Evolutionary conservation across 2,113 vertebrate species (phyloP).

Genomic region (Picathartes gymnocephalus): DNA sequence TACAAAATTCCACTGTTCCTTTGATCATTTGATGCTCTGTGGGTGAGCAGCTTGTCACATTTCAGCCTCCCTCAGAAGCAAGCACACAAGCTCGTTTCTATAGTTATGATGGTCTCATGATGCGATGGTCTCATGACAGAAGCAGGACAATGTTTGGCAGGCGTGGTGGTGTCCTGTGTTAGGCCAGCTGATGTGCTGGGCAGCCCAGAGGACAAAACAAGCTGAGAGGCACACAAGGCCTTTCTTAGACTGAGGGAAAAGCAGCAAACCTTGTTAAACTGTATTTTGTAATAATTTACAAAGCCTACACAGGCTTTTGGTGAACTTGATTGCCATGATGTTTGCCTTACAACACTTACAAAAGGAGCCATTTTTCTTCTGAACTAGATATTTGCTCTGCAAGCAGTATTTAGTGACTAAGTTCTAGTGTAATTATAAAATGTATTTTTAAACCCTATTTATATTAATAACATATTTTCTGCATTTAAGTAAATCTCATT

Average conservation of each 20-base stretch:
- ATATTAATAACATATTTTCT: background rate
- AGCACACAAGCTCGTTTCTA: slow-evolving; percentile 22
- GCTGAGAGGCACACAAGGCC: slow-evolving; percentile 2
- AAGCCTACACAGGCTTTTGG: background rate
- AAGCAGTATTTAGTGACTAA: background rate
- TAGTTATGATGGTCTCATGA: slow-evolving; percentile 48
- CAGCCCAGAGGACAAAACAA: slow-evolving; percentile 12
- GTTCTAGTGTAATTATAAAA: background rate
- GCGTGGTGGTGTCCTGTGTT: background rate
- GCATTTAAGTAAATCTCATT: background rate
- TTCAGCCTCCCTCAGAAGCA: background rate
- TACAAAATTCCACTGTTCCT: background rate
- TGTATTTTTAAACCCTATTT: background rate
- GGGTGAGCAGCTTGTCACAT: slow-evolving; percentile 19
- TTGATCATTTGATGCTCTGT: background rate
- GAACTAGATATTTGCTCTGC: background rate
- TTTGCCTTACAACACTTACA: background rate
- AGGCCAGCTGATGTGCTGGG: slow-evolving; percentile 9
- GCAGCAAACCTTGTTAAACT: background rate
- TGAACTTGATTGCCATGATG: background rate
- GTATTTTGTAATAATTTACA: background rate
- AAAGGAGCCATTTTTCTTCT: background rate
- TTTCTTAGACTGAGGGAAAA: background rate
- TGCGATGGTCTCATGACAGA: slow-evolving; percentile 26
- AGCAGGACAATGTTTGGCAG: slow-evolving; percentile 44